Percentiles rank a stretch among this genome's conserved stretches.
Conservation (phyloP, 1,140 invertebrate species). For the roundworm (Caenorhabditis elegans) region DNA sequence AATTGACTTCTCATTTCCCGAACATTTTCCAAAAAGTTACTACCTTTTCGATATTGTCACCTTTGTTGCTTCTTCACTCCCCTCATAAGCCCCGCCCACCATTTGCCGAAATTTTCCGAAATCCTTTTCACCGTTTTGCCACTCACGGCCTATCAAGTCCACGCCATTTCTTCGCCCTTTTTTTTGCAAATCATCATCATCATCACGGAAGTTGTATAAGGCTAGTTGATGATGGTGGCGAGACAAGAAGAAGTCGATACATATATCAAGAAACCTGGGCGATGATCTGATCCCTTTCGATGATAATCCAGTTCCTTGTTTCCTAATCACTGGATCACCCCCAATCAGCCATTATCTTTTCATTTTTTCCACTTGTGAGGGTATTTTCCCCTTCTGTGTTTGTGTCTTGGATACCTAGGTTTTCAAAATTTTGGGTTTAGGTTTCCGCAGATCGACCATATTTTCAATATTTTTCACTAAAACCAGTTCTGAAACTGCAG, state of each 20-base stretch:
- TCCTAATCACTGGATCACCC: no score
- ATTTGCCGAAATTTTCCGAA: neutral
- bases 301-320: neutral
- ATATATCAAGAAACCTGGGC: neutral
- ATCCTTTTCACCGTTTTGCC: neutral
- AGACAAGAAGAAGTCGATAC: neutral
- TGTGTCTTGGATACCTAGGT: no score
- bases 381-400: neutral
- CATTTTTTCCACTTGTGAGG: neutral
- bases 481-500: no score
- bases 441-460: no score
- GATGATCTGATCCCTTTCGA: neutral
- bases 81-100: neutral
- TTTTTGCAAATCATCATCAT: neutral
- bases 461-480: no score
- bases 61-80: neutral
- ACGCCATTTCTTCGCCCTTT: neutral
- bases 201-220: constrained; percentile 7
- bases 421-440: neutral
- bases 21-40: no score
- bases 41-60: no score
- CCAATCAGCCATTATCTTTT: no score
- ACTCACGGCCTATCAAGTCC: neutral
- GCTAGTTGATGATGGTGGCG: neutral
- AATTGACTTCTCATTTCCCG: no score